Evolutionary conservation across 2,113 vertebrate genomes (phyloP), one percentile per base, ranked within the genome.

Genomic region (Typhlomys cinereus): DNA sequence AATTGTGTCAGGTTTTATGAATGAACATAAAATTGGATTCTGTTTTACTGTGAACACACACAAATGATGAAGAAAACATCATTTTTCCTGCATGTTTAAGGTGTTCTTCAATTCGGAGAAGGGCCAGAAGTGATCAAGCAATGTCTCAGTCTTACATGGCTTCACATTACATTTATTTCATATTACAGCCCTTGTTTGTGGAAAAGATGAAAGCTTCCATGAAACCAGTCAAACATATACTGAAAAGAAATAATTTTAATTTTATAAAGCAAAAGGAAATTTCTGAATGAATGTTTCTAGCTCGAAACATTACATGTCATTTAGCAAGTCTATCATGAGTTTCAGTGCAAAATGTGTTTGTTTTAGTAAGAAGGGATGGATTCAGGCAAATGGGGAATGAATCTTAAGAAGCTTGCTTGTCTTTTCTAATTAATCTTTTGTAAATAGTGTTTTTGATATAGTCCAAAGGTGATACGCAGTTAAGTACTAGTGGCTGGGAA

Each of bases 361-460:
- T 48, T 64, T 34, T 69, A 27, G 81, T 41, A 13, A 36, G 50
- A 94, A 64, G 27, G 5, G 25, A 62, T 39, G 34, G 44, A 84
- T 92, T 87, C 78, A 81, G 50, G 88, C 57, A 94, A 90, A 85
- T 88, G 64, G 79, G 44, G 41, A 52, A 94, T 89, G 6, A 80
- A 67, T 67, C 29, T 92, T 70, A 94, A 70, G 61, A 78, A 75
- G 18, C 64, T 93, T 80, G 17, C 4, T 1, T 93, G 66, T 87
- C 21, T 59, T 46, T 89, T 92, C 34, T 88, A 93, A 93, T 94
- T 95, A 96, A 78, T 91, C 92, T 97, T 94, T 57, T 92, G 20
- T 67, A 97, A 94, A 78, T 82, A 59, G 34, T 96, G 10, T 94
- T 94, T n/a, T 96, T 95, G 82, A 88, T 96, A 79, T 14, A 95